Evolutionary conservation across 2,888 invertebrate species (phyloP), one percentile per base, ranked within the genome.

Genomic region (Macaria liturata): DNA sequence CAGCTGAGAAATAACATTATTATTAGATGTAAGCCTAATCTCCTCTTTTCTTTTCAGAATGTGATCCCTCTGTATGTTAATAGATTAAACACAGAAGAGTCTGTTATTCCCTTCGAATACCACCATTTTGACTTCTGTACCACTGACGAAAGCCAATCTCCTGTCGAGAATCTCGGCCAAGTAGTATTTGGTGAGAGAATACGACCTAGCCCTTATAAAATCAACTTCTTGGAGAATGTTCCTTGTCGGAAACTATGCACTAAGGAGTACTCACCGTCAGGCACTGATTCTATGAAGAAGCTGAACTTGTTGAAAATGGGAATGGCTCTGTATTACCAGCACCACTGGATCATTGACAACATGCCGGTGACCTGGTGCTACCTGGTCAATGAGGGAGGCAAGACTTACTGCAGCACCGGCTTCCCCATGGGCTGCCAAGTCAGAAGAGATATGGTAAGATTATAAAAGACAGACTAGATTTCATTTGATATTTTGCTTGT

Each of bases 321-420:
- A 61, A 98, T 98, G 93, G 95, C 96, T 60, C 92, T 98, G 54
- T 99, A 99, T 84, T 99, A 99, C 85, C 98, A 99, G 75, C 99
- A 99, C 87, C 99, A 99, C 85, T 99, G 99, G 99, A 97, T 98
- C 74, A 94, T 97, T 64, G 99, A 99, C 88, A 99, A 99, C 83
- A 99, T 99, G 99, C 99, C 99, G 0, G 97, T 99, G 1, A 99
- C 99, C 0, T 99, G 98, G 96, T 99, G 99, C 84, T 98, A 98
- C 83, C 78, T 95, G 56, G 95, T 96, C 62, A 95, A 95, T 70
- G 95, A 95, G 66, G 88, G 86, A 46, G 93, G 93, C 9, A 94
- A 94, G 68, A 95, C 94, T 62, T 97, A 96, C 80, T 99, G 99
- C 83, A 97, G 96, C 64, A 97, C 97, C 45, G 99, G 99, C 7